These are phyloP conservation scores for Dastarcus helophoroides DNA, from an alignment of 2,888 invertebrate species.

Conservation along the genomic window DNA sequence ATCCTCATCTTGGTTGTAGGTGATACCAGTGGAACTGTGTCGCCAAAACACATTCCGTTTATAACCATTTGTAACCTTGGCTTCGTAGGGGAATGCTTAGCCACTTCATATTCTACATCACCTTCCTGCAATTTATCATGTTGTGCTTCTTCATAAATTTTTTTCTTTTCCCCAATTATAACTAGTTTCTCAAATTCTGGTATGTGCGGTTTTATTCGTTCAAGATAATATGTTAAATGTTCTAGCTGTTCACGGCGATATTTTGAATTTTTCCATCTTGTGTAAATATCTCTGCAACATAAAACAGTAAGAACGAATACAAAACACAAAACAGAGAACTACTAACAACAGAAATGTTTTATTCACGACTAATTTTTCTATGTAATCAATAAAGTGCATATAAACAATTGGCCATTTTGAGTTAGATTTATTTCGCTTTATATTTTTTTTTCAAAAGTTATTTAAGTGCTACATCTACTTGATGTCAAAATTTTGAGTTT, in stretches of 20 bases:
- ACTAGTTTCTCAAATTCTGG: slow-evolving; percentile 24
- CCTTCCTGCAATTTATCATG: no score
- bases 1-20: slow-evolving; percentile 7
- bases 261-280: slow-evolving; percentile 23
- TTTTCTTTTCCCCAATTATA: slow-evolving; percentile 22
- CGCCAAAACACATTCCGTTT: slow-evolving; percentile 7
- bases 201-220: slow-evolving; percentile 21
- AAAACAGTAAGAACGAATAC: no score
- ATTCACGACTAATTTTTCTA: no score
- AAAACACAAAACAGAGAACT: neutral
- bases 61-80: neutral
- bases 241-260: slow-evolving; percentile 20
- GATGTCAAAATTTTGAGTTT: no score
- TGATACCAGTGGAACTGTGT: slow-evolving; percentile 2
- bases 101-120: no score
- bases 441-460: no score
- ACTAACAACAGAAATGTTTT: neutral
- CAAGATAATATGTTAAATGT: slow-evolving; percentile 20
- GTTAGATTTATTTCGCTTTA: no score
- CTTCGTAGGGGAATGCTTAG: neutral
- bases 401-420: no score
- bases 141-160: no score
- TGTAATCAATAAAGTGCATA: no score
- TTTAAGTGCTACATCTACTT: no score
- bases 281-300: slow-evolving; percentile 19